Evolutionary conservation across 1,140 invertebrate genomes (phyloP), one percentile per base, ranked within the genome.

Genomic region (Lutraria rhynchaena): DNA sequence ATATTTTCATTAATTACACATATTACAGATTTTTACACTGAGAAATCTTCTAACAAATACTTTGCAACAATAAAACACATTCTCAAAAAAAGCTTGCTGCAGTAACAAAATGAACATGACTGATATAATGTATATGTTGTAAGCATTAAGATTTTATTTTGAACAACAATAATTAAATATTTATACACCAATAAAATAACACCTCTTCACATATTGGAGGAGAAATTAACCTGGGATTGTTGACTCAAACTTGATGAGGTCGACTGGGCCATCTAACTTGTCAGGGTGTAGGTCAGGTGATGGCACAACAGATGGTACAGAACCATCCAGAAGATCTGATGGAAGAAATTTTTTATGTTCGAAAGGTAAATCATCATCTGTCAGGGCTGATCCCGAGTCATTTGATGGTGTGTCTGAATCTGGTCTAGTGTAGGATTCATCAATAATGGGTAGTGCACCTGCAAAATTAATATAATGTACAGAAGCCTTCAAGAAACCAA

Each of bases 301-400:
- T 24, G 91, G 91, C 29, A 92, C 78, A 53, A 84, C 78, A 49
- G 88, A 90, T 7, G 91, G 91, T 29, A 92, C 85, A 37, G 88
- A 86, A n/a, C 80, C 87, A 78, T 75, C 84, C 22, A 92, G 67
- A 17, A 89, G 60, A 81, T 90, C 89, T 41, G 83, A 22, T 17
- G 57, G 73, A 13, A 57, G 73, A 44, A 61, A 75, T 29, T 75
- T 75, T 15, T 24, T 67, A 35, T 29, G 44, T 31, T 61, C 73
- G 11, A 60, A 24, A 29, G 73, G 41, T 49, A 55, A 44, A 55
- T 75, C 73, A 29, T 75, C 73, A 75, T 75, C 73, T 7, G 73
- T 75, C 35, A 75, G 73, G 44, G 73, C 73, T n/a, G 73, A 75
- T 29, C 87, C 87, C 65, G 87, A 88, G 63, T 88, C 87, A 82